Evolutionary conservation across 2,888 invertebrate genomes (phyloP).

Genomic region (Melanostoma scalare): DNA sequence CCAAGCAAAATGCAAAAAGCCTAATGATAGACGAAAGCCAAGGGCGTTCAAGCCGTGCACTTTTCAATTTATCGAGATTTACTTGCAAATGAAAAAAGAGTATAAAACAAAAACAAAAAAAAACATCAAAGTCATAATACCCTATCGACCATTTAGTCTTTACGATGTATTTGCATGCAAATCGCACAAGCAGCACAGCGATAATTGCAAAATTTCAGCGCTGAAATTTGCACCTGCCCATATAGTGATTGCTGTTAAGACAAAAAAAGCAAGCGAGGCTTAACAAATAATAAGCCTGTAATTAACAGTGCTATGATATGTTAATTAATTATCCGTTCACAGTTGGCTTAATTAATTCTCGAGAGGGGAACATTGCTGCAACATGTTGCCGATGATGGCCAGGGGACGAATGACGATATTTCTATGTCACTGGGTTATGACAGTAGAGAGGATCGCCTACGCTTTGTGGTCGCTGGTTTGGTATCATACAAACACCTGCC

Average conservation of each 20-base stretch:
- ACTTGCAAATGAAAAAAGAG: neutral
- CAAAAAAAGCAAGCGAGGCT: conserved; percentile 45
- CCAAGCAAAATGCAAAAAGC: neutral
- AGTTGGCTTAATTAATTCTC: conserved; percentile 66
- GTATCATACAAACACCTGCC: conserved; percentile 24
- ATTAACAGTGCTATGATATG: conserved; percentile 69
- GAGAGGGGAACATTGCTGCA: conserved; percentile 26
- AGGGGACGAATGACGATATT: conserved; percentile 38
- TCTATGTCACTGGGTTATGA: conserved; percentile 69
- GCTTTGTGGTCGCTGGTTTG: neutral
- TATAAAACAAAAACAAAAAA: neutral
- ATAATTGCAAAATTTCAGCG: conserved; percentile 71
- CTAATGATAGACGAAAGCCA: conserved; percentile 56
- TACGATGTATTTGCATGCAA: conserved; percentile 66
- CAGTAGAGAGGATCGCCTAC: conserved; percentile 51
- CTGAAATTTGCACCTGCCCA: conserved; percentile 72
- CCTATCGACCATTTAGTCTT: conserved; percentile 43
- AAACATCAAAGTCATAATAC: conserved; percentile 29
- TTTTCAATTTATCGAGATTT: conserved; percentile 54
- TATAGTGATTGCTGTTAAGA: conserved; percentile 55
- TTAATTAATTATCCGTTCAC: conserved; percentile 71
- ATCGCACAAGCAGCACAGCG: conserved; percentile 53
- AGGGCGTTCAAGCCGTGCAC: conserved; percentile 49
- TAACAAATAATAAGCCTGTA: conserved; percentile 64
- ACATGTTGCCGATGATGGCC: conserved; percentile 27